Percentiles rank a stretch among this genome's conserved stretches.
These are phyloP conservation scores for Brachionus rubens DNA, from an alignment of 1,140 invertebrate species.

Conservation along the genomic window DNA sequence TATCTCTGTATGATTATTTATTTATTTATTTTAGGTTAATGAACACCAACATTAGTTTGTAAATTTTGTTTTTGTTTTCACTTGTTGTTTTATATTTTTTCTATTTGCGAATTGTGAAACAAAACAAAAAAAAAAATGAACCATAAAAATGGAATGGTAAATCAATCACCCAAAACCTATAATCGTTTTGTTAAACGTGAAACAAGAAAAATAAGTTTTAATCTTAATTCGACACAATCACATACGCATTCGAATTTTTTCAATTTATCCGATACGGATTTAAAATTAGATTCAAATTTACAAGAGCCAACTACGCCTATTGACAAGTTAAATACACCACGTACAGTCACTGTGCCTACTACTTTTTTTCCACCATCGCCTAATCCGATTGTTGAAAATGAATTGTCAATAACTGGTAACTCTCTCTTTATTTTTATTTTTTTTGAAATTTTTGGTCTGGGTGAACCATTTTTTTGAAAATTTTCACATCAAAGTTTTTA, in stretches of 20 bases:
- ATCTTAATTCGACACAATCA: neutral
- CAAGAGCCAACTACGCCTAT: constrained; percentile 42
- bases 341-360: constrained; percentile 34
- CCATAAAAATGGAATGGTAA: constrained; percentile 26
- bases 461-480: too few species aligned
- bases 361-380: constrained; percentile 43
- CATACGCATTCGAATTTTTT: neutral
- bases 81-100: neutral
- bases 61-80: too few species aligned
- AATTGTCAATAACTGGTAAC: neutral
- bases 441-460: too few species aligned
- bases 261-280: neutral
- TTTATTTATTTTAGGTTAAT: constrained; percentile 21
- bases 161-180: neutral
- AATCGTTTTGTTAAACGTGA: neutral
- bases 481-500: too few species aligned
- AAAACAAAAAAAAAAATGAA: neutral
- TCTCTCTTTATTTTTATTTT: neutral
- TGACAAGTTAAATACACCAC: constrained; percentile 38
- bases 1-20: neutral
- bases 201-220: neutral
- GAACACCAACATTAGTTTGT: neutral
- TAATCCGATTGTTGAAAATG: constrained; percentile 28
- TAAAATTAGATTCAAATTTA: neutral
- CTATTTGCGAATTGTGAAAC: neutral